phyloP scores from a whole-genome alignment of 1,140 invertebrate species.

The Ostrea denselamellosa region DNA sequence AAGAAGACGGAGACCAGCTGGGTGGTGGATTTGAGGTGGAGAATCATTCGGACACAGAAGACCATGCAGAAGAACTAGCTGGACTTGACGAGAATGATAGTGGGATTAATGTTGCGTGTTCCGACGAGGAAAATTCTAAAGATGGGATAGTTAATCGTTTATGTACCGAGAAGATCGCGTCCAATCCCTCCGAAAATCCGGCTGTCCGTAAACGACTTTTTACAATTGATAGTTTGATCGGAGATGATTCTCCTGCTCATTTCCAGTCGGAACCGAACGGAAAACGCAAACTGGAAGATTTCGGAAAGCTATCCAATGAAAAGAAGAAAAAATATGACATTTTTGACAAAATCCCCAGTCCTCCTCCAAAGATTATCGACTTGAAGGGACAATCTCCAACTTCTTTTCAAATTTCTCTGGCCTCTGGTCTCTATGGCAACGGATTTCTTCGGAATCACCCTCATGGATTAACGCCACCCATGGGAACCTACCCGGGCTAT shows the following conservation, averaged over 20 bases:
- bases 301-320: background rate
- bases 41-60: slow-evolving; percentile 53
- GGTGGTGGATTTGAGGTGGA: slow-evolving; percentile 43
- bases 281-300: slow-evolving; percentile 38
- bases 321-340: slow-evolving; percentile 69
- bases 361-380: slow-evolving; percentile 75
- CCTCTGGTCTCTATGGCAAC: slow-evolving; percentile 59
- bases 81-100: slow-evolving; percentile 56
- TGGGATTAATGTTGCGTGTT: slow-evolving; percentile 61
- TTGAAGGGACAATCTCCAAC: slow-evolving; percentile 64
- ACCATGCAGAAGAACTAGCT: slow-evolving; percentile 48
- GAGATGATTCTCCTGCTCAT: slow-evolving; percentile 51
- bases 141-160: slow-evolving; percentile 53
- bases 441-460: slow-evolving; percentile 41
- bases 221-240: slow-evolving; percentile 74
- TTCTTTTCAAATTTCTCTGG: slow-evolving; percentile 60
- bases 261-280: slow-evolving; percentile 8
- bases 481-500: slow-evolving; percentile 17
- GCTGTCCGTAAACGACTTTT: slow-evolving; percentile 60
- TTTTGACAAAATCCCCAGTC: slow-evolving; percentile 76
- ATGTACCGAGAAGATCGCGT: background rate
- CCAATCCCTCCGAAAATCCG: slow-evolving; percentile 16
- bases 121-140: slow-evolving; percentile 60
- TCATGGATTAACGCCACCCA: slow-evolving; percentile 44
- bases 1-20: slow-evolving; percentile 50